A percentile compares a stretch with the other conserved stretches of the same genome.
These are phyloP conservation scores for Drosophila tsacasi DNA, from an alignment of 1,140 invertebrate species.

Conservation along the genomic window DNA sequence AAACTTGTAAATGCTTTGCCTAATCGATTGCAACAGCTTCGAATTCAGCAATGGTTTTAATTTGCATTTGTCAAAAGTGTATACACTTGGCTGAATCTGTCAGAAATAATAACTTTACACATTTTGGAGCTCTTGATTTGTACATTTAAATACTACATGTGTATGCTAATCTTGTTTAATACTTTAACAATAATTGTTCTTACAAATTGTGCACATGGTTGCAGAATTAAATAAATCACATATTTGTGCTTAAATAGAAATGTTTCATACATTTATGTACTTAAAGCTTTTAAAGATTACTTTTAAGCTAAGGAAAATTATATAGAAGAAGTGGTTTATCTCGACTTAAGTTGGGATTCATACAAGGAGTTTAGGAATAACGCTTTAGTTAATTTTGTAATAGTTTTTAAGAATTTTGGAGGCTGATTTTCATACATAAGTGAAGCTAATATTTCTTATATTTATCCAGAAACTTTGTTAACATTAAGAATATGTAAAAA, in stretches of 20 bases:
- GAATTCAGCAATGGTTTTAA: not conserved
- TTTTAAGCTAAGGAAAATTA: not conserved
- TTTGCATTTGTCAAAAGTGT: conserved; percentile 17
- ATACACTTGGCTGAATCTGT: conserved; percentile 19
- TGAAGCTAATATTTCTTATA: not conserved
- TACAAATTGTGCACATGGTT: not conserved
- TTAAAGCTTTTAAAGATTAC: not conserved
- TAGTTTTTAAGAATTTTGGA: not conserved
- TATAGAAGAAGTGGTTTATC: no score
- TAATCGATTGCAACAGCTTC: conserved; percentile 3
- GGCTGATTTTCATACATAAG: not conserved
- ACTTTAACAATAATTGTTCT: not conserved
- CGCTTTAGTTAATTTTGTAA: not conserved
- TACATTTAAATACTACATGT: not conserved
- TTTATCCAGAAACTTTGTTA: no score
- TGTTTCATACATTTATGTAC: not conserved
- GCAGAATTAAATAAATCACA: not conserved
- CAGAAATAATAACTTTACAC: conserved; percentile 6
- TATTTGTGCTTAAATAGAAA: not conserved
- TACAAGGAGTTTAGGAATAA: not conserved
- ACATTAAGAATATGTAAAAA: not conserved
- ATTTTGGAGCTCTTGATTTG: not conserved
- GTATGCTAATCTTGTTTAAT: not conserved
- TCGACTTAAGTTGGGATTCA: not conserved
- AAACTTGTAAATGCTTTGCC: not conserved